These are phyloP conservation scores for Pachyseris speciosa DNA, from an alignment of 64 coral and sea anemone species.

Conservation along the genomic window DNA sequence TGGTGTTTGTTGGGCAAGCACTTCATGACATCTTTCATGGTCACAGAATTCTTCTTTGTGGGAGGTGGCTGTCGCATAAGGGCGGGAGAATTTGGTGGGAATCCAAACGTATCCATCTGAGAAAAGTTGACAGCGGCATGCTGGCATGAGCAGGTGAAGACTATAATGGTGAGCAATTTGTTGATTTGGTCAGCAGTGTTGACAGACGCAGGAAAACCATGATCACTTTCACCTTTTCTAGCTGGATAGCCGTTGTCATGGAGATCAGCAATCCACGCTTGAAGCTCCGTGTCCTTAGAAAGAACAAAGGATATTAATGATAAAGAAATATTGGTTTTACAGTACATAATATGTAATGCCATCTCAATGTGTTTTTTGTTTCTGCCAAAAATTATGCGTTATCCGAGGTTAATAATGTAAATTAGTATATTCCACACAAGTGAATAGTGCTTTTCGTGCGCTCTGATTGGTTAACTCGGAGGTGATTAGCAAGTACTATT, in stretches of 20 bases:
- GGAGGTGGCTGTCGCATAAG: constrained; percentile 85
- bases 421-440: too few species aligned
- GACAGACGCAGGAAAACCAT: constrained; percentile 65
- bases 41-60: constrained; percentile 66
- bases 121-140: constrained; percentile 91
- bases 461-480: too few species aligned
- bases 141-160: constrained; percentile 91
- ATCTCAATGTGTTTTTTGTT: too few species aligned
- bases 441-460: too few species aligned
- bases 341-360: too few species aligned
- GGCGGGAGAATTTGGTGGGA: constrained; percentile 87
- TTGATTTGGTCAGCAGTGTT: constrained; percentile 61
- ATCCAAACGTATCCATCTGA: constrained; percentile 76
- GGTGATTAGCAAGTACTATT: too few species aligned
- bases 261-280: constrained; percentile 83
- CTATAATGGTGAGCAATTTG: constrained; percentile 59
- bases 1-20: constrained; percentile 79
- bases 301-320: neutral
- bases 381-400: too few species aligned
- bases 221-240: constrained; percentile 64
- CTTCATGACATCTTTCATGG: constrained; percentile 79
- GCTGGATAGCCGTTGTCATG: constrained; percentile 76
- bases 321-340: too few species aligned
- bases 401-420: too few species aligned
- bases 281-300: constrained; percentile 64